phyloP scores from a whole-genome alignment of 2,888 invertebrate genomes.

The Lamellibrachia satsuma region DNA sequence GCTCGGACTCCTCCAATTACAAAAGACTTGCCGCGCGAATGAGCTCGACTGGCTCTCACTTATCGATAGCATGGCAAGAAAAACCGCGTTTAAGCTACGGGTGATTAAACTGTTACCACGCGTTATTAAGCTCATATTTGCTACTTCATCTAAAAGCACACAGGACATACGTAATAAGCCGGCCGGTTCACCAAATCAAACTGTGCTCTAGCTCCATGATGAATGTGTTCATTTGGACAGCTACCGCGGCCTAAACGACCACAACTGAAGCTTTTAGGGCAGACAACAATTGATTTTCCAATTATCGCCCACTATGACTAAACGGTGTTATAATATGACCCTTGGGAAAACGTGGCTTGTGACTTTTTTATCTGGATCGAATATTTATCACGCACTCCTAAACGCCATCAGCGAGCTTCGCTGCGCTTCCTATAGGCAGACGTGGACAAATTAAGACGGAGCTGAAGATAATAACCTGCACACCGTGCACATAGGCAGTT shows the following conservation, averaged over 20 bases:
- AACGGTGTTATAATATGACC: background rate
- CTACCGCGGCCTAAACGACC: background rate
- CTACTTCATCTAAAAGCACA: background rate
- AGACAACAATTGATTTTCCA: constrained; percentile 10
- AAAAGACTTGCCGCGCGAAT: background rate
- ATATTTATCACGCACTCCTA: background rate
- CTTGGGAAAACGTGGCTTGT: background rate
- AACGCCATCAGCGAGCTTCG: background rate
- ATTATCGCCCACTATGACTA: background rate
- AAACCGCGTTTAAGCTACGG: background rate
- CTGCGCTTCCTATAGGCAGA: background rate
- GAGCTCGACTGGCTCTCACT: background rate
- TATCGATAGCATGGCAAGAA: background rate
- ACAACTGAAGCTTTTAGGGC: background rate
- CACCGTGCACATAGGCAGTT: background rate
- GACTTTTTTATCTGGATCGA: background rate
- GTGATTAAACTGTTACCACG: background rate
- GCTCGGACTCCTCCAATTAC: background rate
- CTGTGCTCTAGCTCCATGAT: background rate
- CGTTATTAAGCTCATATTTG: background rate
- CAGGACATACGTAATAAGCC: background rate
- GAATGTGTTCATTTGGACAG: background rate
- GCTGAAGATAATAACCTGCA: background rate
- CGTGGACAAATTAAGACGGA: no score
- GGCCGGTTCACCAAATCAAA: background rate